Evolutionary conservation across 2,888 invertebrate species (phyloP).

Genomic region (Lasioglossum lativentre): DNA sequence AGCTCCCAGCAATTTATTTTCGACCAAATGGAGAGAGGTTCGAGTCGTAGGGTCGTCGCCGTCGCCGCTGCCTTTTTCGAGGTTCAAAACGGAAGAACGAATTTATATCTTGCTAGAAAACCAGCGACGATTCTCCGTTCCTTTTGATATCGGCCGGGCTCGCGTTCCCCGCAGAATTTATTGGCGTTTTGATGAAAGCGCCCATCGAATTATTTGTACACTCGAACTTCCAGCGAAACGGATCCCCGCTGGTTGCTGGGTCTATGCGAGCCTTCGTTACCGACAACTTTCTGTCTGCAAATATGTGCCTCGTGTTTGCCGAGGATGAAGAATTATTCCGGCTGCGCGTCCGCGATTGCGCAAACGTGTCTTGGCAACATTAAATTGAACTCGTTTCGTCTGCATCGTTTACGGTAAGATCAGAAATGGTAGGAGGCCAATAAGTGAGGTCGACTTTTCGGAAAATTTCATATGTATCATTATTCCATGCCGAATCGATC

Average conservation of each 20-base stretch:
- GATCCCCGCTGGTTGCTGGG: background rate
- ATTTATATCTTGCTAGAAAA: slow-evolving; percentile 41
- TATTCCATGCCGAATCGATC: too few relatives aligned
- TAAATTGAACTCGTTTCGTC: background rate
- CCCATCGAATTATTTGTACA: slow-evolving; percentile 48
- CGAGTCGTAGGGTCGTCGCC: slow-evolving; percentile 49
- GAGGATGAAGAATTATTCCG: background rate
- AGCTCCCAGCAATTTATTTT: slow-evolving; percentile 66
- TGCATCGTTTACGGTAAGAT: too few relatives aligned
- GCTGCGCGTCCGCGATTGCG: background rate
- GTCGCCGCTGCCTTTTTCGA: slow-evolving; percentile 48
- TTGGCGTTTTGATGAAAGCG: slow-evolving; percentile 74
- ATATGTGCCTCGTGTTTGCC: background rate
- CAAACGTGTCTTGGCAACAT: background rate
- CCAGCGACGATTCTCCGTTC: slow-evolving; percentile 17
- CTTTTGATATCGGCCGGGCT: slow-evolving; percentile 72
- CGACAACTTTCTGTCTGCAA: background rate
- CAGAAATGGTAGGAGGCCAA: too few relatives aligned
- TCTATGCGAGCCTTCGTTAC: background rate
- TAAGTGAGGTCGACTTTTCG: too few relatives aligned
- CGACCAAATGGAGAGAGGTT: slow-evolving; percentile 56
- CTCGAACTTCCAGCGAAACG: background rate
- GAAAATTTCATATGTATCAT: too few relatives aligned
- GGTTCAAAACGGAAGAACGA: slow-evolving; percentile 35
- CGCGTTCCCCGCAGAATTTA: slow-evolving; percentile 66